A percentile compares a stretch with the other conserved stretches of the same genome.
Conservation (phyloP, 1,140 invertebrate species). For the Neodiprion virginianus region DNA sequence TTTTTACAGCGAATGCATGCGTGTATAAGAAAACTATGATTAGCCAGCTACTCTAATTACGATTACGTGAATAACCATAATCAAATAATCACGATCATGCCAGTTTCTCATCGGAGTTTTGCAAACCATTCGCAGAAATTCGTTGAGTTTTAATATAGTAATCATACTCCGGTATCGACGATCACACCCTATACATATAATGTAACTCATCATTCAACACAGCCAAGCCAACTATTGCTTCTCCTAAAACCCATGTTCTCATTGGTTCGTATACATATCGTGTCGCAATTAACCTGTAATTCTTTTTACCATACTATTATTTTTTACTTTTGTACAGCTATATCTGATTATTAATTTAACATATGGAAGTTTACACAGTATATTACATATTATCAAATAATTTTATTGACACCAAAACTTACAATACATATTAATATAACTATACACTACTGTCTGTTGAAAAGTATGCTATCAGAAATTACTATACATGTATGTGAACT, state of each 20-base stretch:
- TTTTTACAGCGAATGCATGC: neutral
- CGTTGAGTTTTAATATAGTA: too few species aligned
- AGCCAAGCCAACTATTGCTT: too few species aligned
- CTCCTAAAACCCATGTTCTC: too few species aligned
- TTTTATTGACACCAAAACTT: too few species aligned
- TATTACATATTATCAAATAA: neutral
- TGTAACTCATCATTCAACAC: too few species aligned
- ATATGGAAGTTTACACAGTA: too few species aligned
- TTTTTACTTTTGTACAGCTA: conserved; percentile 3
- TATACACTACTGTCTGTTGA: too few species aligned
- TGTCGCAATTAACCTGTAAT: neutral
- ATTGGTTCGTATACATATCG: neutral
- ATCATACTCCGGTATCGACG: too few species aligned
- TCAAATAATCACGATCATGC: neutral
- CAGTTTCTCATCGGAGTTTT: neutral
- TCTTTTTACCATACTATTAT: neutral
- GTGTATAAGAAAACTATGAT: neutral
- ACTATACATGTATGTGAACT: neutral
- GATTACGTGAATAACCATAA: neutral
- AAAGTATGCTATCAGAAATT: too few species aligned
- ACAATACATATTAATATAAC: too few species aligned
- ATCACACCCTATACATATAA: too few species aligned
- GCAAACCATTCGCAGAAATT: neutral
- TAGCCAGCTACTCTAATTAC: neutral
- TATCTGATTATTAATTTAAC: neutral